Base-by-base conservation (phyloP, 2,888 invertebrate species). In the Apoda limacodes region DNA sequence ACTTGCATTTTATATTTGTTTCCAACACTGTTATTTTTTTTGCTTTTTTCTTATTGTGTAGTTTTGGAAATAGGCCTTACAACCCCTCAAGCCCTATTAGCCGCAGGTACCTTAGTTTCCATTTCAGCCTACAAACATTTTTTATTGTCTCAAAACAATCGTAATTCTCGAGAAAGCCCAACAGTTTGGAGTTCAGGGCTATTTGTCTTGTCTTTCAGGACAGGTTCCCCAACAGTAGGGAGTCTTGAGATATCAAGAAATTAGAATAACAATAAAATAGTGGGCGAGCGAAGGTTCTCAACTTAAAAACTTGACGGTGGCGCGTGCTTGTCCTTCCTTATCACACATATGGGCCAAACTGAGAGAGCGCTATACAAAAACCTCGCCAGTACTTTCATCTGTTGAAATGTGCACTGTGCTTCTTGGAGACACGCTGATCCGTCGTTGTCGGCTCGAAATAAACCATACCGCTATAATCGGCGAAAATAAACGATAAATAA, bases 361-460 rank as follows among this genome's bases (percentile, higher is more conserved):
- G 72, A 75, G 76, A 72, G 48, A 49, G 62, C 62, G 65, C 67
- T 71, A 76, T 72, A 78, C 78, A 78, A 78, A 78, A 76, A 78
- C 74, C 69, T 62, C 65, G 62, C 75, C 65, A 72, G 75, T 62
- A 76, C 78, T 75, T 80, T 76, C 78, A 74, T 74, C 76, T 65
- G 66, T 71, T 68, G 76, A 76, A 71, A 75, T 69, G 75, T 72
- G 75, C 69, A 74, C 74, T 69, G 66, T 67, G 66, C 71, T 61
- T 60, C 66, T 66, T 54, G 50, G 61, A 69, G 63, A 60, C 53
- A 50, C 67, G 71, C 70, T 64, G 69, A n/a, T n/a, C n/a, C n/a
- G n/a, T n/a, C n/a, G 58, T 50, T 50, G 39, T 42, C 27, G 36
- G 64, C 67, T 64, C 57, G 56, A 62, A 60, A 58, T 60, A 60